phyloP scores from a whole-genome alignment of 2,888 invertebrate genomes.

The Chelonus formosanus region DNA sequence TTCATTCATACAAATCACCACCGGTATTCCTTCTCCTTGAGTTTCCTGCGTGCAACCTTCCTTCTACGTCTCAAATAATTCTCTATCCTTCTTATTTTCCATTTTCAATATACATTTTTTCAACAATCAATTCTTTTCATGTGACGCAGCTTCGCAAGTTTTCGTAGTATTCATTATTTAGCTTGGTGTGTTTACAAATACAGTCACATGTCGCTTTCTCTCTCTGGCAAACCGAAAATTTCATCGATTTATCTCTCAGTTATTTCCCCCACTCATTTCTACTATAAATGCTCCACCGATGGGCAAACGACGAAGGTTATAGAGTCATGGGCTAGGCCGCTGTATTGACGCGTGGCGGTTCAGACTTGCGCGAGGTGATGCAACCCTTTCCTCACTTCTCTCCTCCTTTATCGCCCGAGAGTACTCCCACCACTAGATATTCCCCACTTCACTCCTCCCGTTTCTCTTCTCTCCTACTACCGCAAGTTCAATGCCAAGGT shows the following conservation, averaged over 20 bases:
- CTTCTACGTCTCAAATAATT: not conserved
- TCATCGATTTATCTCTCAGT: conserved; percentile 23
- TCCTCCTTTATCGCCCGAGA: conserved; percentile 10
- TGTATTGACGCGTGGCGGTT: conserved; percentile 59
- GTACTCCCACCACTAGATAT: conserved; percentile 22
- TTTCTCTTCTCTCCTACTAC: conserved; percentile 36
- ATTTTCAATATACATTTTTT: not conserved
- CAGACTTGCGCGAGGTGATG: conserved; percentile 61
- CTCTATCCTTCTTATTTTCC: not conserved
- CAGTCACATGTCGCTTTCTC: conserved; percentile 11
- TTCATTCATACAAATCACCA: conserved; percentile 34
- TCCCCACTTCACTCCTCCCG: conserved; percentile 39
- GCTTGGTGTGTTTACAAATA: conserved; percentile 14
- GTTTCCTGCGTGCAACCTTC: not conserved
- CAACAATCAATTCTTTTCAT: too few species aligned
- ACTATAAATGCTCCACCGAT: conserved; percentile 32
- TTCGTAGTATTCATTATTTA: too few species aligned
- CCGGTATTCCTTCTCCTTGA: conserved; percentile 3
- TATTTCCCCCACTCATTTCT: conserved; percentile 19
- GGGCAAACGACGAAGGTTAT: conserved; percentile 56
- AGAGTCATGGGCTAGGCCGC: conserved; percentile 52
- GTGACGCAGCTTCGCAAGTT: too few species aligned
- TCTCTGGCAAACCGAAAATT: conserved; percentile 10
- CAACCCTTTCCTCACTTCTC: conserved; percentile 43
- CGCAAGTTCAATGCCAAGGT: conserved; percentile 65